phyloP scores from a whole-genome alignment of 2,888 invertebrate genomes.

The Napeogenes inachia region DNA sequence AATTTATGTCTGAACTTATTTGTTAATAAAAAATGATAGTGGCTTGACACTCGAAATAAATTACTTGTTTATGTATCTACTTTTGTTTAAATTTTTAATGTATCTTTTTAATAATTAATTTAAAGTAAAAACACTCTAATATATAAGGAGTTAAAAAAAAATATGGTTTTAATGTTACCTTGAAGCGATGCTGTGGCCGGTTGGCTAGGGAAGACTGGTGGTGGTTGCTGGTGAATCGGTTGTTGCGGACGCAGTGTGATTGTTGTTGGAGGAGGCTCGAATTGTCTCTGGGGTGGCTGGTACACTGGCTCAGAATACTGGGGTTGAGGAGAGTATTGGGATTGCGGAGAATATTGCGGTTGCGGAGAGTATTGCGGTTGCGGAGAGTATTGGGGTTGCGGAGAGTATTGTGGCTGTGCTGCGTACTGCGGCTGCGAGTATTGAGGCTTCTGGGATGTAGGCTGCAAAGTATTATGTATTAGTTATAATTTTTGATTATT shows the following conservation, averaged over 20 bases:
- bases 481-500: too few relatives aligned
- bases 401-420: slow-evolving; percentile 32
- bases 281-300: slow-evolving; percentile 77
- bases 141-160: slow-evolving; percentile 3
- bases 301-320: slow-evolving; percentile 64
- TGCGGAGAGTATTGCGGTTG: slow-evolving; percentile 43
- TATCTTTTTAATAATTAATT: not conserved
- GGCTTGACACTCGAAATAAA: too few relatives aligned
- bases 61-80: too few relatives aligned
- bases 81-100: too few relatives aligned
- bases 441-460: slow-evolving; percentile 33
- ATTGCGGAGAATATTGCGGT: slow-evolving; percentile 41
- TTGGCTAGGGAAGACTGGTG: slow-evolving; percentile 86
- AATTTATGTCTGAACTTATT: too few relatives aligned
- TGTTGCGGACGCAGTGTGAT: slow-evolving; percentile 85
- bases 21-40: too few relatives aligned
- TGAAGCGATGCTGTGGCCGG: slow-evolving; percentile 85
- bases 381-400: slow-evolving; percentile 33
- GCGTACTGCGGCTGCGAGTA: slow-evolving; percentile 34
- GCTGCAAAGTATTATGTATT: slow-evolving; percentile 33
- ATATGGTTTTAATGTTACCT: slow-evolving; percentile 61
- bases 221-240: slow-evolving; percentile 85
- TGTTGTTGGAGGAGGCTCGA: slow-evolving; percentile 81
- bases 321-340: slow-evolving; percentile 43
- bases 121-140: not conserved